Evolutionary conservation across 2,888 invertebrate species (phyloP).

Genomic region (Calameuta idolon): DNA sequence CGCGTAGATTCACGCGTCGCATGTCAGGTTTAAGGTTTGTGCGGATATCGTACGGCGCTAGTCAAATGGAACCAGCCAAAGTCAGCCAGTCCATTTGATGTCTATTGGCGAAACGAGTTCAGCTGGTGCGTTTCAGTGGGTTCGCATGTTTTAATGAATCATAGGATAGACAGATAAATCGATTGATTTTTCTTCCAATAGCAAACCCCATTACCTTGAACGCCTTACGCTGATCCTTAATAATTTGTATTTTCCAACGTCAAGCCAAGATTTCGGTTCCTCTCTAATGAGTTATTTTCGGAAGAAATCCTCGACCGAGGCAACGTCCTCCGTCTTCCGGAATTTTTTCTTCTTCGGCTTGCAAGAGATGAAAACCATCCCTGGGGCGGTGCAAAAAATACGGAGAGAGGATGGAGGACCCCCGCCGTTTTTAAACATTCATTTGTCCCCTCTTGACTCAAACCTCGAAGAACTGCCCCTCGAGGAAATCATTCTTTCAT

Average conservation of each 20-base stretch:
- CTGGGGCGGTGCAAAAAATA: slow-evolving; percentile 6
- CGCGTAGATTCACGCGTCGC: no score
- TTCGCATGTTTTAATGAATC: no score
- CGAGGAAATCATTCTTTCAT: no score
- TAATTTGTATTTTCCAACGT: slow-evolving; percentile 31
- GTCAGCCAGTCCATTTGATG: no score
- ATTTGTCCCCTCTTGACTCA: slow-evolving; percentile 5
- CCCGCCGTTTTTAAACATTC: background rate
- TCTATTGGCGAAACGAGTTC: no score
- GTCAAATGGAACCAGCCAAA: no score
- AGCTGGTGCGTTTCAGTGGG: no score
- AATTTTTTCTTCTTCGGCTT: background rate
- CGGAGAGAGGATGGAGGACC: background rate
- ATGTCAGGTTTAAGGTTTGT: no score
- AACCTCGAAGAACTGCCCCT: background rate
- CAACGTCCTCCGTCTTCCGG: background rate
- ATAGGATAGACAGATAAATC: no score
- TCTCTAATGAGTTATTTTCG: slow-evolving; percentile 38
- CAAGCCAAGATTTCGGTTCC: slow-evolving; percentile 27
- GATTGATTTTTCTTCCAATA: no score
- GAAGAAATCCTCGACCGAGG: slow-evolving; percentile 39
- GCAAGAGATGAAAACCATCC: background rate
- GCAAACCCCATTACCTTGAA: no score
- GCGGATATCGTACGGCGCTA: no score
- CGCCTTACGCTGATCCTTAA: slow-evolving; percentile 13